Percentiles rank a stretch among this genome's conserved stretches.
Conservation (phyloP, 2,888 invertebrate species). For the Lasioglossum vierecki region DNA sequence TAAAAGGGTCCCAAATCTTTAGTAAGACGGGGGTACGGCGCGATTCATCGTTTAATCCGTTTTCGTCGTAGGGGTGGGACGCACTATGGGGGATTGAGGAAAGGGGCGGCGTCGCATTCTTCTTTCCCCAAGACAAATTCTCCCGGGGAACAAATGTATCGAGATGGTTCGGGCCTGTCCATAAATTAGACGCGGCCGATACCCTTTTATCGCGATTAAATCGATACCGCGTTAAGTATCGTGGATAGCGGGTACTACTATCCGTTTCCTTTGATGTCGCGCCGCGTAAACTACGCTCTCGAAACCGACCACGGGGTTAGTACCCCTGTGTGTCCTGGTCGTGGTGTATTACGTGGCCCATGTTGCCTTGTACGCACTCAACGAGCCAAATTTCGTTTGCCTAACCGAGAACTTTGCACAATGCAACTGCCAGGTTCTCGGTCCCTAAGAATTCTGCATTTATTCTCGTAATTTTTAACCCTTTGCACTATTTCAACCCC, state of each 20-base stretch:
- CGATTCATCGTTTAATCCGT: conserved; percentile 39
- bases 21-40: background rate
- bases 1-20: conserved; percentile 3
- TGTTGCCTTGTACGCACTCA: conserved; percentile 22
- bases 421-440: background rate
- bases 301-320: conserved; percentile 50
- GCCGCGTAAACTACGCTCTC: conserved; percentile 44
- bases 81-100: conserved; percentile 38
- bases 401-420: background rate
- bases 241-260: conserved; percentile 11
- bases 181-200: conserved; percentile 76
- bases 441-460: background rate
- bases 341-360: conserved; percentile 40
- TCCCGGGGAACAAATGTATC: conserved; percentile 72
- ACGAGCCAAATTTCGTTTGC: conserved; percentile 35
- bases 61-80: conserved; percentile 16
- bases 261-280: conserved; percentile 56
- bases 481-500: background rate
- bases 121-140: conserved; percentile 70
- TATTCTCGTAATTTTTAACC: background rate
- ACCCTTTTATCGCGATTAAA: conserved; percentile 81
- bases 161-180: conserved; percentile 64
- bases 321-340: conserved; percentile 48
- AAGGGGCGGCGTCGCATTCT: conserved; percentile 43
- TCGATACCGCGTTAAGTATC: conserved; percentile 75